phyloP scores from a whole-genome alignment of 2,797 vertebrate genomes.

The Streptopelia turtur region DNA sequence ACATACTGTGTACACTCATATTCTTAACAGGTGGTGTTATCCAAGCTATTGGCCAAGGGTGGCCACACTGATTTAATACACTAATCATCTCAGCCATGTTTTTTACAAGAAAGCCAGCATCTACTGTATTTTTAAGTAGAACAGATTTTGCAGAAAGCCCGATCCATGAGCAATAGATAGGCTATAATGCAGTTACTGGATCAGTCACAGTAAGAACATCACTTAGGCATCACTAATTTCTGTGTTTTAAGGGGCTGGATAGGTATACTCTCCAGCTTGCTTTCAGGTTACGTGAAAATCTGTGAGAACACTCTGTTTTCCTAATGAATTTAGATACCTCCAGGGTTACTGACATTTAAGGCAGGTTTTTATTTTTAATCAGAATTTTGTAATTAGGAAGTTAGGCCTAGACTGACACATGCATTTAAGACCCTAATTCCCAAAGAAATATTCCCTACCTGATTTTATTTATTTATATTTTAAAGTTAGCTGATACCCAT shows the following conservation, averaged over 20 bases:
- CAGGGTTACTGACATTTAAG: neutral
- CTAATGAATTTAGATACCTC: neutral
- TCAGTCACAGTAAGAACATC: neutral
- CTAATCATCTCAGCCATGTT: rapidly evolving
- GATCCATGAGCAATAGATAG: neutral
- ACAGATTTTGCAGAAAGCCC: neutral
- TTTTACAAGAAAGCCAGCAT: neutral
- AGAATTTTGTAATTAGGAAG: neutral
- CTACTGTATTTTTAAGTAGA: neutral
- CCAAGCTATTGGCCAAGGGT: neutral
- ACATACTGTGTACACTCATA: neutral
- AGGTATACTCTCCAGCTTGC: neutral
- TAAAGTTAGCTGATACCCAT: neutral
- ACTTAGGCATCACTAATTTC: neutral
- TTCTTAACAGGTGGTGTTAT: neutral
- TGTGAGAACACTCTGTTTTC: neutral
- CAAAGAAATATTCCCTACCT: neutral
- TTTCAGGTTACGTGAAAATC: neutral
- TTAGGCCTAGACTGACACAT: neutral
- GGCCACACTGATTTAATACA: neutral
- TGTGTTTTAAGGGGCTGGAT: neutral
- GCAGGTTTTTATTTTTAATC: neutral
- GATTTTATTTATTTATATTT: neutral
- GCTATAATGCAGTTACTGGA: neutral
- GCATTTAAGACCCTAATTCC: neutral